Base-by-base conservation (phyloP, 2,888 invertebrate species). In the Amphipoea oculea region DNA sequence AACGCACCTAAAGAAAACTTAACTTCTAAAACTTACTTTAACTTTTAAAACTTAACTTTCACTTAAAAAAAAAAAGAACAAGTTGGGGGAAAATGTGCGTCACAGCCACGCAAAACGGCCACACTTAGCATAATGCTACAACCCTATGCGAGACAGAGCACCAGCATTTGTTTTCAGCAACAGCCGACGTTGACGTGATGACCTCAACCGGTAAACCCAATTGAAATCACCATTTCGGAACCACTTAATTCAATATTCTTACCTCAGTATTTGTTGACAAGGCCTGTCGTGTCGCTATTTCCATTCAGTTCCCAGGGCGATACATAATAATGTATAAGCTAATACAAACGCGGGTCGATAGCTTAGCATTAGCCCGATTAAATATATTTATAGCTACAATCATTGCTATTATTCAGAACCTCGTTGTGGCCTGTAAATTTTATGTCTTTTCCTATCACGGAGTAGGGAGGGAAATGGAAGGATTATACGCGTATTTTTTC, bases 341-440 rank as follows among this genome's bases (percentile, higher is more conserved):
- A 82, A 79, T 82, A 82, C 54, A n/a, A 45, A 40, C 40, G 11
- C 17, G 40, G 76, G 68, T 78, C 82, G 79, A 82, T 85, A 73
- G 60, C 83, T 29, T 83, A 73, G 72, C 85, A 85, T 86, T 85
- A 86, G 69, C 77, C 54, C 83, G 86, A 85, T 86, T 86, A 86
- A 86, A 73, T 75, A 85, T 85, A 85, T 85, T 85, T 86, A 85
- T 86, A 73, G 79, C 77, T 70, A 79, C 83, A 86, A 85, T 86
- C 77, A 60, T 85, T 73, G 72, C 74, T 76, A 78, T 81, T 85
- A 85, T 84, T 84, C 74, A 57, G 60, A 9, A 74, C n/a, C 66
- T 77, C 73, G 75, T 69, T 72, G 73, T 75, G 76, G 82, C 86
- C 82, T 82, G 81, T 74, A 82, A 76, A 79, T 85, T 85, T 85